Evolutionary conservation across 1,140 invertebrate genomes (phyloP), one percentile per base, ranked within the genome.

Genomic region (Brachionus asplanchnoidis): DNA sequence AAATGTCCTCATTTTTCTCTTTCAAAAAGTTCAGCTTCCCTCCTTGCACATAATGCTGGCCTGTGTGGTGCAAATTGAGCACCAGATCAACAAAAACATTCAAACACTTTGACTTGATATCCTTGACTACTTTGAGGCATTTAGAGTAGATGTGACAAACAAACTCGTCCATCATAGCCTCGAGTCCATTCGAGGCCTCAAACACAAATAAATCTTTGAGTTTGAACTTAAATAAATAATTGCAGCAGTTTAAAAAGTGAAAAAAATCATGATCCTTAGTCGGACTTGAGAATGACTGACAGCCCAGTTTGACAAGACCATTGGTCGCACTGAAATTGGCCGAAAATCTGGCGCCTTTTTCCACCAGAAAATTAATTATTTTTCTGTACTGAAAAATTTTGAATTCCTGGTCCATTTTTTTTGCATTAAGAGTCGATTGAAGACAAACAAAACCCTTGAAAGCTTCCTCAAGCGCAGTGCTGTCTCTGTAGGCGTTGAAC

Each of bases 91-190:
- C 66, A 36, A 42, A 82, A 26, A 65, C n/a, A 20, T 82, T 68
- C 26, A 82, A 44, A 82, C 79, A 65, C 4, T 32, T 82, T 46
- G 79, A 26, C 32, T 82, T 82, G 36, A 42, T 17, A 68, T 82
- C 79, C n/a, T 82, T 82, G 40, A 82, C 26, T 20, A 82, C 79
- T 68, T 68, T 60, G 7, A 8, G 4, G 65, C 53, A 82, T 20
- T 17, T 65, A 17, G 28, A 14, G 36, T 82, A 82, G 7, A 82
- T 20, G 9, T 82, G 23, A 60, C n/a, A 14, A 28, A 66, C 14
- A 82, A 82, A 82, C 23, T 82, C 79, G n/a, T 82, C 23, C 12
- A 82, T 60, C 79, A 82, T 68, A 56, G n/a, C 8, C 32, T 80
- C 28, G 11, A 56, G 26, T 36, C 56, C 14, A 2, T n/a, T 56